phyloP scores from a whole-genome alignment of 2,888 invertebrate genomes.

The Malthinus flaveolus region DNA sequence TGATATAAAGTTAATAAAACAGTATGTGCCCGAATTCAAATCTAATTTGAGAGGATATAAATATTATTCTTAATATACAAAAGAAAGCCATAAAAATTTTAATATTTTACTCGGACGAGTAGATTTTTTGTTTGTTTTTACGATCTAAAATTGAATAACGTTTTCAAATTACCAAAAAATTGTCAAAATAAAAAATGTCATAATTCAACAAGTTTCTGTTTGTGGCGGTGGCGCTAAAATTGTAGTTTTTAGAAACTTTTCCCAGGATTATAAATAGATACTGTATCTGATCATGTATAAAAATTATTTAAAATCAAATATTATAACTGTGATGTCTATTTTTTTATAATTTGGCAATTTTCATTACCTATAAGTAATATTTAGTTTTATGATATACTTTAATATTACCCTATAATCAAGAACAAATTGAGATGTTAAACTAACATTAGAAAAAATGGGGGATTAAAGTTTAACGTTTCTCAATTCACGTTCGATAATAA shows the following conservation, averaged over 20 bases:
- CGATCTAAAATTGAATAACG: background rate
- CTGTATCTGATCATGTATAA: no score
- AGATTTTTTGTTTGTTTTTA: background rate
- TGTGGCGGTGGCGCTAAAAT: no score
- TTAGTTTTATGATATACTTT: no score
- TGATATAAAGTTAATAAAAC: slow-evolving; percentile 52
- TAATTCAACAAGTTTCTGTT: no score
- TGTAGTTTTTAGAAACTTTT: no score
- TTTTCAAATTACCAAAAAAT: no score
- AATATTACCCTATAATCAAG: background rate
- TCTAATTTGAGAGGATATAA: slow-evolving; percentile 53
- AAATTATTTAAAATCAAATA: no score
- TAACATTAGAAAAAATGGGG: background rate
- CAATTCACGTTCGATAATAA: slow-evolving; percentile 12
- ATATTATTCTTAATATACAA: slow-evolving; percentile 10
- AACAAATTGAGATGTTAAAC: slow-evolving; percentile 1
- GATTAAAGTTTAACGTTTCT: background rate
- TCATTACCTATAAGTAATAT: no score
- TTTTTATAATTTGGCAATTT: no score
- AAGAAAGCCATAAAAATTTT: slow-evolving; percentile 8
- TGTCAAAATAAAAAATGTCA: no score
- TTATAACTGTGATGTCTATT: no score
- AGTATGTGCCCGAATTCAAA: slow-evolving; percentile 52
- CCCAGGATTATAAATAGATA: no score
- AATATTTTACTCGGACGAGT: slow-evolving; percentile 10